Evolutionary conservation across 2,113 vertebrate genomes (phyloP).

Genomic region (Nipponia nippon): DNA sequence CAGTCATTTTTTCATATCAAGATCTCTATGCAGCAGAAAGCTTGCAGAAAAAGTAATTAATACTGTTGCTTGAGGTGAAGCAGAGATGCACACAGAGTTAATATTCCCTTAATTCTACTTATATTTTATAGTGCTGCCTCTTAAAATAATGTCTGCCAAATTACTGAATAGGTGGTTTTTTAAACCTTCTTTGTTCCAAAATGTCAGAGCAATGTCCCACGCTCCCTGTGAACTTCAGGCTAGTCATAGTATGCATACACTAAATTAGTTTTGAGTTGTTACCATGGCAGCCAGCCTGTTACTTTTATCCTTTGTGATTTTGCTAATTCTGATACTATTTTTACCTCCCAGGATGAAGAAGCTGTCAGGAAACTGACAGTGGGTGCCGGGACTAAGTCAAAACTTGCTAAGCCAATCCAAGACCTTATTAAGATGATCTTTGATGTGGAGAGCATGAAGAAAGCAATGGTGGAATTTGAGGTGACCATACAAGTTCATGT

Average conservation of each 20-base stretch:
- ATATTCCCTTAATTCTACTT: not conserved
- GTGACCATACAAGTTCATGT: slow-evolving; percentile 40
- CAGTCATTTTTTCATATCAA: not conserved
- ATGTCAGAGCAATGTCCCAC: not conserved
- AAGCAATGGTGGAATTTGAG: slow-evolving; percentile 99
- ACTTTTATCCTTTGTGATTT: slow-evolving; percentile 37
- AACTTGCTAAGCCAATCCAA: slow-evolving; percentile 87
- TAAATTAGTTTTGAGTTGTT: not conserved
- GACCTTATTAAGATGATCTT: slow-evolving; percentile 95
- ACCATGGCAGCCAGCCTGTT: not conserved
- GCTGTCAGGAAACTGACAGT: slow-evolving; percentile 91
- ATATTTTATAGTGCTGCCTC: not conserved
- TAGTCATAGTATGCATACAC: not conserved
- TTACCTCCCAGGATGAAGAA: slow-evolving; percentile 87
- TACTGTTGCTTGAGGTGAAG: not conserved
- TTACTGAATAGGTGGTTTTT: not conserved
- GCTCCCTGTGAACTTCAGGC: slow-evolving; percentile 5
- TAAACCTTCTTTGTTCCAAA: not conserved
- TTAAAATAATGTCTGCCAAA: not conserved
- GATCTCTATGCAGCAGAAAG: not conserved
- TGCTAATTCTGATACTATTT: slow-evolving; percentile 39
- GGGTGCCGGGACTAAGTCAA: slow-evolving; percentile 86
- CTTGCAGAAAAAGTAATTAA: not conserved
- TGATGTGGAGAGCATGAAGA: slow-evolving; percentile 99
- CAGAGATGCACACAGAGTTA: not conserved